Conservation (phyloP, 2,113 vertebrate species). For the Scortum barcoo region DNA sequence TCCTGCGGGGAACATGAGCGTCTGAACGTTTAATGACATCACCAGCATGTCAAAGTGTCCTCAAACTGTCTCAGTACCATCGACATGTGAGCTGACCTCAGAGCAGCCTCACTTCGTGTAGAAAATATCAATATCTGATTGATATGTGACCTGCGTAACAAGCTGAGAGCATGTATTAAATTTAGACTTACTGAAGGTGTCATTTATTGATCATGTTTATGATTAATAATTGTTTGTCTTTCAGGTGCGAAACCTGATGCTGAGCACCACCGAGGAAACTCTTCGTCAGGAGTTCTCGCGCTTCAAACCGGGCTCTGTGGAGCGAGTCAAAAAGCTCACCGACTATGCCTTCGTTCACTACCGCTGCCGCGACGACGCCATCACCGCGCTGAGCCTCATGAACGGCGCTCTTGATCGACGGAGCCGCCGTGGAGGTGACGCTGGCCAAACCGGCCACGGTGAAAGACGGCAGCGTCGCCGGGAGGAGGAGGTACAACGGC, state of each 20-base stretch:
- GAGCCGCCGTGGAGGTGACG: conserved; percentile 90
- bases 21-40: too few relatives aligned
- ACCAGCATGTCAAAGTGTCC: too few relatives aligned
- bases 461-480: conserved; percentile 72
- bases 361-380: conserved; percentile 90
- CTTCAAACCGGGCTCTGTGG: conserved; percentile 91
- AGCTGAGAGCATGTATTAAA: too few relatives aligned
- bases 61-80: too few relatives aligned
- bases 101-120: too few relatives aligned
- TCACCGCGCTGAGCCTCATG: conserved; percentile 89
- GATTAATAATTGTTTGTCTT: background rate
- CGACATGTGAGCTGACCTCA: too few relatives aligned
- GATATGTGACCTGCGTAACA: too few relatives aligned
- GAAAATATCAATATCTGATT: too few relatives aligned
- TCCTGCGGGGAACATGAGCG: too few relatives aligned
- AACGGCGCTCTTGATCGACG: conserved; percentile 91
- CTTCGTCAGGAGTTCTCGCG: conserved; percentile 91
- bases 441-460: conserved; percentile 91
- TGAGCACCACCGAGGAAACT: conserved; percentile 91
- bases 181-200: too few relatives aligned
- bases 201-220: background rate
- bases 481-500: conserved; percentile 21
- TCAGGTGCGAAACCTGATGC: conserved; percentile 93
- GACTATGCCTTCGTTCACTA: conserved; percentile 98
- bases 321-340: conserved; percentile 94